Evolutionary conservation across 2,888 invertebrate species (phyloP), one percentile per base, ranked within the genome.

Genomic region (Tachina grossa): DNA sequence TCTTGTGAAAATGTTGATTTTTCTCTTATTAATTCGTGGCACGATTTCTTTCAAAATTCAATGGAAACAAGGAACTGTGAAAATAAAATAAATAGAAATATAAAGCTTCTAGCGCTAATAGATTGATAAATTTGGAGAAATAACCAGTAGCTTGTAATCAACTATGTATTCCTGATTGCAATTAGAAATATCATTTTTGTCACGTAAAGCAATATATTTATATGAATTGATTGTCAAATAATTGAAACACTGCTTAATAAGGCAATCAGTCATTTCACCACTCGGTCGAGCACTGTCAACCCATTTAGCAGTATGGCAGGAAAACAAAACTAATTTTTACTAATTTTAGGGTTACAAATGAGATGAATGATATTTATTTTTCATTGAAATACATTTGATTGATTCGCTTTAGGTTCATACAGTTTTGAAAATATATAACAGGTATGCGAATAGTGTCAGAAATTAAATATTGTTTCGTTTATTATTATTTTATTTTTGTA

Each of bases 21-120:
- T 59, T 59, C 11, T 43, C 1, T 63, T 63, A 59, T 59, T 39
- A 59, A 59, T 39, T 59, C 57, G 3, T 39, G 39, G 57, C 57
- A 59, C 57, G 57, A 59, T 59, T 59, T 59, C 10, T 13, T 31
- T n/a, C 9, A 43, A 63, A 43, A 63, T 63, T 43, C 16, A 63
- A 63, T 19, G 43, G 16, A 63, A 63, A 43, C 43, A 31, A 59
- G n/a, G n/a, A 59, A 31, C 14, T 59, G 57, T 8, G 39, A n/a
- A 31, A 59, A 31, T 39, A 39, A 59, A 59, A n/a, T 59, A 13
- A 59, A n/a, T 14, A 13, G 39, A n/a, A 22, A 4, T 6, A 39
- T 14, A 59, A 39, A 8, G 13, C 39, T 59, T 59, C 39, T 39
- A n/a, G 31, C 39, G 14, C 14, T 39, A 59, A 39, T 10, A 59